Evolutionary conservation across 2,888 invertebrate species (phyloP), one percentile per base, ranked within the genome.

Genomic region (Standfussiana lucernea): DNA sequence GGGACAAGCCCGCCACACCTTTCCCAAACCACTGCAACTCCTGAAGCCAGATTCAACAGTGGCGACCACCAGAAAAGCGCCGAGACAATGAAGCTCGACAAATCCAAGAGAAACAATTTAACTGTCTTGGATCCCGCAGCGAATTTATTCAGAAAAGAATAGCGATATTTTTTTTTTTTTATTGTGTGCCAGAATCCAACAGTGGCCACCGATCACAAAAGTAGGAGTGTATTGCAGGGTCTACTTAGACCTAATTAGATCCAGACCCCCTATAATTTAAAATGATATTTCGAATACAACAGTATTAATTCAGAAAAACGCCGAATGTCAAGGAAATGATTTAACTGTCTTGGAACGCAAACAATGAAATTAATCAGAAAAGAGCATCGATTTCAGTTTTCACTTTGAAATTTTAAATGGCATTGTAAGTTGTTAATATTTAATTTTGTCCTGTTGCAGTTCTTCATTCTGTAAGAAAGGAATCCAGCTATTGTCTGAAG

Each of bases 401-500:
- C n/a, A 53, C n/a, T 11, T 56, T 11, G 6, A 35, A n/a, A 15
- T 37, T n/a, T 18, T 37, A n/a, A n/a, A n/a, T n/a, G 13, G 7
- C 53, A 53, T 53, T 53, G n/a, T 32, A 4, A 10, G 18, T 64
- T 64, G 40, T 40, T 64, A 15, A 64, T 18, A 8, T 64, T 64
- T 40, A 40, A 40, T 47, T 10, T 45, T 75, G 3, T 47, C 3
- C 7, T 32, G 42, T 72, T 64, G 42, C 70, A 98, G 98, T 82
- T 97, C 98, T 77, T 99, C 99, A 0, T 97, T 98, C 77, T 99
- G 99, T 92, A 98, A 98, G 87, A 97, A 98, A 86, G 98, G 98
- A 72, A 95, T 98, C 47, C 97, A 98, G 73, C 94, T 99, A 45
- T 97, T 98, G 85, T 98, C 98, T 0, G 98, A 98, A 13, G 97